These are phyloP conservation scores for Hyperoodon ampullatus DNA, from an alignment of 2,113 vertebrate species.

Conservation along the genomic window DNA sequence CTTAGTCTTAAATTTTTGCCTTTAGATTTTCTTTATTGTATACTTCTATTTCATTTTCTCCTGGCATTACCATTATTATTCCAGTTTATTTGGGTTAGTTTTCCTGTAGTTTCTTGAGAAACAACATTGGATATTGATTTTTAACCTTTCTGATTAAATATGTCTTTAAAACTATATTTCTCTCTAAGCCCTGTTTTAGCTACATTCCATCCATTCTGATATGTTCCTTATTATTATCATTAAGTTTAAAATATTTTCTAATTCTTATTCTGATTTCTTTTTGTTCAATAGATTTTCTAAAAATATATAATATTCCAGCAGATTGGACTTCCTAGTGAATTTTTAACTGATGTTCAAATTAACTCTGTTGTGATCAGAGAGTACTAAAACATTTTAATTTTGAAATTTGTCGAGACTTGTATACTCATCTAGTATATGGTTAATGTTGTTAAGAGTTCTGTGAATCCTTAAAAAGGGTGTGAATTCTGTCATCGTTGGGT, in stretches of 20 bases:
- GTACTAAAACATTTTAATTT: not conserved
- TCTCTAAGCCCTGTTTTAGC: not conserved
- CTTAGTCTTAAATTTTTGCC: not conserved
- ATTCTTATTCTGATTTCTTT: not conserved
- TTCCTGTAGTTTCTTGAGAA: not conserved
- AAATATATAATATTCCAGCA: not conserved
- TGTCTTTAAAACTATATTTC: not conserved
- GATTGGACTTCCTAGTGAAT: not conserved
- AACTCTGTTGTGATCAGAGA: not conserved
- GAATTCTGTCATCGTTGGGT: not conserved
- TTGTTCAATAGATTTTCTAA: not conserved
- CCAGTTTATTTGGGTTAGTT: not conserved
- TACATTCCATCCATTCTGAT: not conserved
- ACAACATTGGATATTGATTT: not conserved
- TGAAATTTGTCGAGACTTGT: not conserved
- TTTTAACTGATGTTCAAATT: not conserved
- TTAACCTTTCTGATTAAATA: not conserved
- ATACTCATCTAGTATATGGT: not conserved
- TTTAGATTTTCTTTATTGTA: not conserved
- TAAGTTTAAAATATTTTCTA: not conserved
- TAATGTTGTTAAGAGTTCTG: not conserved
- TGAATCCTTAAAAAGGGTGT: not conserved
- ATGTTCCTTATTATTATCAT: not conserved
- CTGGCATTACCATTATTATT: not conserved
- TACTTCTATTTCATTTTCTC: not conserved